These are phyloP conservation scores for Coracias cyanogaster DNA, from an alignment of 2,797 vertebrate species.

Conservation along the genomic window DNA sequence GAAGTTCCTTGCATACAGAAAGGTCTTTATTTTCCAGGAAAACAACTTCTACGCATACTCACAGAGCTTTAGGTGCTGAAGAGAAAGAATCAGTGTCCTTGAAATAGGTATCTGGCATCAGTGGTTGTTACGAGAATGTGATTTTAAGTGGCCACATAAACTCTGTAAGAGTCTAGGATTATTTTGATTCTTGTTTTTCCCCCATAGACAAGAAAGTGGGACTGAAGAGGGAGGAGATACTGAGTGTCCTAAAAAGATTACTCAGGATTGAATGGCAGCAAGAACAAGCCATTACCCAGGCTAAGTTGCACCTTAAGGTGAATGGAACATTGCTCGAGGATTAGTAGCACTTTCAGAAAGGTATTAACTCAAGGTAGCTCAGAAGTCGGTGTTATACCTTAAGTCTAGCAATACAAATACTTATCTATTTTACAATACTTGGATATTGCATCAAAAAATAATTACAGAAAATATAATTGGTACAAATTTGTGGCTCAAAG, in stretches of 20 bases:
- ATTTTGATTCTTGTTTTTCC: background rate
- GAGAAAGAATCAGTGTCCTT: background rate
- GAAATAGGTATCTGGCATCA: background rate
- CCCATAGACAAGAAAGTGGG: background rate
- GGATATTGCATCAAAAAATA: background rate
- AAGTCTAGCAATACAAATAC: background rate
- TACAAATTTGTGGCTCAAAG: background rate
- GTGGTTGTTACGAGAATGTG: background rate
- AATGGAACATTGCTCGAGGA: background rate
- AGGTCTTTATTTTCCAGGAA: background rate
- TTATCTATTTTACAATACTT: background rate
- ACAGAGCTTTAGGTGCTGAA: background rate
- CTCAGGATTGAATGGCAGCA: background rate
- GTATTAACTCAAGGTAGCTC: background rate
- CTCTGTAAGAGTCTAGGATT: background rate
- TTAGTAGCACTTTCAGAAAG: slow-evolving; percentile 5
- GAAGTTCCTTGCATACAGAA: background rate
- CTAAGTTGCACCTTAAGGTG: background rate
- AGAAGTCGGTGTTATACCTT: background rate
- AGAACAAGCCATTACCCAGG: background rate
- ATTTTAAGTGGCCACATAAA: background rate
- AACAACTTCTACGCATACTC: background rate
- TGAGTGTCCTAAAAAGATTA: background rate
- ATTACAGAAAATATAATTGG: background rate
- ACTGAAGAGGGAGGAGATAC: background rate